Evolutionary conservation across 2,113 vertebrate genomes (phyloP), one percentile per base, ranked within the genome.

Genomic region (Bostrychus sinensis): DNA sequence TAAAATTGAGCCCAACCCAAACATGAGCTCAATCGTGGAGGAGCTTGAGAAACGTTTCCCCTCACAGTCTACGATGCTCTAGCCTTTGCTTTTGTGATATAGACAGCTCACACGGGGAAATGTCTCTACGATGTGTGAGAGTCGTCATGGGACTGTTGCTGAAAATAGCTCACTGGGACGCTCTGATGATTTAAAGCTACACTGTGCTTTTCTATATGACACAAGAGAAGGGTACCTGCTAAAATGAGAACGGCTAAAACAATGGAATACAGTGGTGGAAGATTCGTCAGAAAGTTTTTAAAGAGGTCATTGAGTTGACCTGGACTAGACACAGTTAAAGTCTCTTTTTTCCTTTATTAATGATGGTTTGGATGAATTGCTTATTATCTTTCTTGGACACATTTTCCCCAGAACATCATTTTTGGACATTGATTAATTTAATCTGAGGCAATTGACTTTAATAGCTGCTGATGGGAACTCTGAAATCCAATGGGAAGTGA

Each of bases 21-120:
- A 72, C 72, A 75, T 94, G 84, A 91, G 90, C 88, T 92, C 85
- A 25, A 85, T 93, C 5, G 85, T 94, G 59, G 92, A 95, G 41
- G 95, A 93, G 69, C 91, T 89, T 45, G 95, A 95, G 83, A 93
- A 93, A 42, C 84, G 81, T 34, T 93, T 94, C 62, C 93, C 93
- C 0, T 92, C 94, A 53, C 94, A 95, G 66, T 94, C 94, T 0
- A 95, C 95, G 19, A 85, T 92, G 17, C 83, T 96, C 69, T 98
- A 86, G 92, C 58, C 17, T 72, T 66, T 62, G 46, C 38, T 37
- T 80, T 72, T 55, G 50, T 50, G 17, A 51, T 55, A 20, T 12
- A 20, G 57, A 48, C 23, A 63, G 41, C 48, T 34, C 34, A 55
- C 22, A 25, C 20, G 17, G 16, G n/a, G 43, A 37, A 8, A 43